phyloP scores from a whole-genome alignment of 2,797 vertebrate species.

The Huso huso region DNA sequence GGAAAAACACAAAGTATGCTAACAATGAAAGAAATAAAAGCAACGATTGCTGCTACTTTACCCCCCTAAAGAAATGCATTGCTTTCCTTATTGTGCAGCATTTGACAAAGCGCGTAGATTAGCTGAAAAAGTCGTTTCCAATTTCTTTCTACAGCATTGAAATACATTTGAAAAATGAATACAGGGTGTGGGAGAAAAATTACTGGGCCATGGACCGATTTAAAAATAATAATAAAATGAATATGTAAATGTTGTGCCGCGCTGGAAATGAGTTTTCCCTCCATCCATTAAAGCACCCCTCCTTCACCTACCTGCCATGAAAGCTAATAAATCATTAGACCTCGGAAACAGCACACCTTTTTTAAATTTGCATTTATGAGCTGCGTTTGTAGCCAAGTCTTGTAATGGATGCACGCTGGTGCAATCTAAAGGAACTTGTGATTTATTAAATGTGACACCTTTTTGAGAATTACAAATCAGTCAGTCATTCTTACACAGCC shows the following conservation, averaged over 20 bases:
- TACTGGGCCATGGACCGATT: too few relatives aligned
- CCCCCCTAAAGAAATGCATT: not conserved
- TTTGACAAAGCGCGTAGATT: not conserved
- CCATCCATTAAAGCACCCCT: slow-evolving; percentile 44
- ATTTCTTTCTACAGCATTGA: too few relatives aligned
- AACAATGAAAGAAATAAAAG: not conserved
- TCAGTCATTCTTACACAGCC: slow-evolving; percentile 64
- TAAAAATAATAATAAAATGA: too few relatives aligned
- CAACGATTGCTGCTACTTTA: not conserved
- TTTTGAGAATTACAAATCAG: slow-evolving; percentile 63
- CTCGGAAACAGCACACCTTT: slow-evolving; percentile 53
- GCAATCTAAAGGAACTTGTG: slow-evolving; percentile 62
- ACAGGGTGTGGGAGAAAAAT: too few relatives aligned
- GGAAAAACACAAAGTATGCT: not conserved
- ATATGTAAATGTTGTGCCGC: not conserved
- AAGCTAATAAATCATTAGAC: slow-evolving; percentile 60
- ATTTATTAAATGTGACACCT: slow-evolving; percentile 67
- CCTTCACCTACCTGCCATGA: slow-evolving; percentile 44
- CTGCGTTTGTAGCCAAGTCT: slow-evolving; percentile 56
- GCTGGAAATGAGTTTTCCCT: slow-evolving; percentile 52
- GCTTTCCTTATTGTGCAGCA: not conserved
- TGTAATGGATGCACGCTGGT: slow-evolving; percentile 56
- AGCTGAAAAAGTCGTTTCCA: too few relatives aligned
- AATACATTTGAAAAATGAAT: too few relatives aligned
- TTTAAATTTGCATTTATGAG: slow-evolving; percentile 64